Percentiles rank a stretch among this genome's conserved stretches.
These are phyloP conservation scores for Pedionomus torquatus DNA, from an alignment of 2,113 vertebrate genomes.

Conservation along the genomic window DNA sequence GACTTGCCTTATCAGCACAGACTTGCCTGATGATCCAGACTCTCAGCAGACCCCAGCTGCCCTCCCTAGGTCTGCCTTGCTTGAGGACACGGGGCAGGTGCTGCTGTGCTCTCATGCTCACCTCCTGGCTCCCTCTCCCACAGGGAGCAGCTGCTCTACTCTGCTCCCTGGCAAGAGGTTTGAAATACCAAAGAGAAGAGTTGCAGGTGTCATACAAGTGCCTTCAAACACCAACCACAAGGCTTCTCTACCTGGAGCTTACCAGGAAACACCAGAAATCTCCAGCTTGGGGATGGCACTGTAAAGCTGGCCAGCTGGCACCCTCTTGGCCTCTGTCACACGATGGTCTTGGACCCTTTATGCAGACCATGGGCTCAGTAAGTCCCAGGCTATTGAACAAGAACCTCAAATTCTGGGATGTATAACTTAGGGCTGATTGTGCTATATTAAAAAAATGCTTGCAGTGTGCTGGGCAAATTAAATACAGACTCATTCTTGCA, in stretches of 20 bases:
- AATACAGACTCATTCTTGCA: not conserved
- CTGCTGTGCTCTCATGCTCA: not conserved
- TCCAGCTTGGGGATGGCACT: not conserved
- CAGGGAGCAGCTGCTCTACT: not conserved
- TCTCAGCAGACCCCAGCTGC: not conserved
- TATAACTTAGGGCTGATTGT: not conserved
- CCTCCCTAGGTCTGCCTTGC: not conserved
- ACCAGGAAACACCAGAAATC: not conserved
- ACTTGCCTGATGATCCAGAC: not conserved
- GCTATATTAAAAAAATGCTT: not conserved
- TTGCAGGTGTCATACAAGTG: not conserved
- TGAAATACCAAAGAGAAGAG: not conserved
- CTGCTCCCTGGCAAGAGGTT: not conserved
- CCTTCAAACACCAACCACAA: not conserved
- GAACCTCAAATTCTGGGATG: not conserved
- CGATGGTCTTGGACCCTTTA: fast-evolving
- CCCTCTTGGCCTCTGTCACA: not conserved
- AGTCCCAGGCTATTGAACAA: not conserved
- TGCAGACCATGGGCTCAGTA: not conserved
- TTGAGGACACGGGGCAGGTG: not conserved
- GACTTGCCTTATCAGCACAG: not conserved
- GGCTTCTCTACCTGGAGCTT: not conserved
- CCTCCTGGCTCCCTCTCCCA: not conserved
- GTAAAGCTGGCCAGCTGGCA: not conserved
- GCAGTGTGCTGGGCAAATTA: not conserved